These are phyloP conservation scores for Numenius arquata DNA, from an alignment of 2,113 vertebrate species.

Conservation along the genomic window DNA sequence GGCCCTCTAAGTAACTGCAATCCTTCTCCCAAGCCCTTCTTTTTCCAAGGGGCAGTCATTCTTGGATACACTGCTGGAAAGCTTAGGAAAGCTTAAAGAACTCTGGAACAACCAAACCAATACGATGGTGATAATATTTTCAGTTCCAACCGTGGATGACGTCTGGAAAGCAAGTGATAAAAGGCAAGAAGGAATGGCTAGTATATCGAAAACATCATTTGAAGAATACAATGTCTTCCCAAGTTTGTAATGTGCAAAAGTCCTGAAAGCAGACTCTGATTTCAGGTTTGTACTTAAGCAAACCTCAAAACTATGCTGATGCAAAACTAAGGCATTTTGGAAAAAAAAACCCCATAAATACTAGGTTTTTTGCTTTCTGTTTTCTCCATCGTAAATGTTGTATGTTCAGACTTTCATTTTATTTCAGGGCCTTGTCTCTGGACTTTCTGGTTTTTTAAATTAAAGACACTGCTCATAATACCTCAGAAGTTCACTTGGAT, in stretches of 20 bases:
- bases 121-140: background rate
- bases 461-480: background rate
- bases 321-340: background rate
- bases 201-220: background rate
- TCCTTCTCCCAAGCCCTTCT: background rate
- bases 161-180: background rate
- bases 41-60: background rate
- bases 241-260: background rate
- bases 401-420: background rate
- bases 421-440: background rate
- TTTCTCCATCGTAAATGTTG: background rate
- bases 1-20: background rate
- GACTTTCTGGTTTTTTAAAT: background rate
- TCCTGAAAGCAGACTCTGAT: background rate
- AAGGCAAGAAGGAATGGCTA: fast-evolving
- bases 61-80: background rate
- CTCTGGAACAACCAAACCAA: background rate
- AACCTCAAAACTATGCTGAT: background rate
- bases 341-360: background rate
- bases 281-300: background rate
- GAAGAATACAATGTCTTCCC: background rate
- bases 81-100: background rate
- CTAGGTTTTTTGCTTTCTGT: background rate
- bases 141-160: background rate
- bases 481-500: background rate